Conservation (phyloP, 2,888 invertebrate species). For the Drosophila imparisetae region DNA sequence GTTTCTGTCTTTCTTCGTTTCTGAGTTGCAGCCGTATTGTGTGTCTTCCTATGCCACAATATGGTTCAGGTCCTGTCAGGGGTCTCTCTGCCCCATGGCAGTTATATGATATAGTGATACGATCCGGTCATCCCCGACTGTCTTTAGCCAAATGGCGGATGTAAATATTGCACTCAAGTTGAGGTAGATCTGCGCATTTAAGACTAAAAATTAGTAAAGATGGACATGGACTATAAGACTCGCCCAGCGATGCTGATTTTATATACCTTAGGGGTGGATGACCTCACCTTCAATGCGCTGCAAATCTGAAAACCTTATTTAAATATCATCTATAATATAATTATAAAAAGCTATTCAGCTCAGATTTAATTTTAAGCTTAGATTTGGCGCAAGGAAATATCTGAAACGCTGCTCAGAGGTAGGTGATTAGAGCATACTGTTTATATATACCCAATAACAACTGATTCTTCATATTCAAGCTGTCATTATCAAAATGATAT, state of each 20-base stretch:
- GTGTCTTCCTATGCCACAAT: too few relatives aligned
- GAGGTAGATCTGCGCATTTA: neutral
- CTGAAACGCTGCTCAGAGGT: neutral
- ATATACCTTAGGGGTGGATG: neutral
- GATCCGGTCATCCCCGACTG: neutral
- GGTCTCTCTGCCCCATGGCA: too few relatives aligned
- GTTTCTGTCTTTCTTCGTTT: too few relatives aligned
- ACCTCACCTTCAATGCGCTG: neutral
- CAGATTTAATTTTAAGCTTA: neutral
- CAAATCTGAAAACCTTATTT: too few relatives aligned
- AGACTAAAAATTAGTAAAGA: neutral
- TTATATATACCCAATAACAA: neutral
- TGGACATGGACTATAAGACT: neutral
- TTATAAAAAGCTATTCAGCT: neutral
- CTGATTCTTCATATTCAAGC: neutral
- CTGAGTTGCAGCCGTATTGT: too few relatives aligned
- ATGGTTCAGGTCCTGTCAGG: too few relatives aligned
- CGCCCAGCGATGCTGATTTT: neutral
- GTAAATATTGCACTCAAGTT: neutral
- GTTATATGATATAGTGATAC: too few relatives aligned
- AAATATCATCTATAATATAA: too few relatives aligned
- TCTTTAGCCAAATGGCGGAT: neutral
- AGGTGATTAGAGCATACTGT: neutral
- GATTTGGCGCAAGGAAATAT: neutral
- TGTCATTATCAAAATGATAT: neutral